These are phyloP conservation scores for Leucoma salicis DNA, from an alignment of 2,888 invertebrate species.

Conservation along the genomic window DNA sequence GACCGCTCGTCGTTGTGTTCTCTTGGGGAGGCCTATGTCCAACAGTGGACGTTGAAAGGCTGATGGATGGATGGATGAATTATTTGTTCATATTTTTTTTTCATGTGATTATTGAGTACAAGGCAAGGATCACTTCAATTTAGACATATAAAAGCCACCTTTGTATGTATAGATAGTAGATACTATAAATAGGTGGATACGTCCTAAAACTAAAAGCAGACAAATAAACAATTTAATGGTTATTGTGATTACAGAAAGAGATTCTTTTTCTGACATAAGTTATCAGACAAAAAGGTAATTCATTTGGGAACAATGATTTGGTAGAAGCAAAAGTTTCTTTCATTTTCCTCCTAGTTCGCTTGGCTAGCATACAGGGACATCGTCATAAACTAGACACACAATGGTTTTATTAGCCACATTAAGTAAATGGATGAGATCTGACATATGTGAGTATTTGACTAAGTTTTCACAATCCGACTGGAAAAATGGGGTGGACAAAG, in stretches of 20 bases:
- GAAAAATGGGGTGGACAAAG: constrained; percentile 3
- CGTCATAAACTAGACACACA: constrained; percentile 69
- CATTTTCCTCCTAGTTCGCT: constrained; percentile 45
- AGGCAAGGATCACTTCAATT: too few relatives aligned
- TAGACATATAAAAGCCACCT: too few relatives aligned
- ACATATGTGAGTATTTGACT: constrained; percentile 56
- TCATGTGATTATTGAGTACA: too few relatives aligned
- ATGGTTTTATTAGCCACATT: constrained; percentile 74
- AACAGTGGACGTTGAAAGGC: too few relatives aligned
- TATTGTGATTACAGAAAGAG: constrained; percentile 36
- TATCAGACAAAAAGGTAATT: constrained; percentile 53
- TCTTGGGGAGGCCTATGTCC: too few relatives aligned
- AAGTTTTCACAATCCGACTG: constrained; percentile 43
- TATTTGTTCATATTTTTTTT: too few relatives aligned
- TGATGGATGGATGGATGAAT: too few relatives aligned
- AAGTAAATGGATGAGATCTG: constrained; percentile 68
- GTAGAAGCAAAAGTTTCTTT: constrained; percentile 55
- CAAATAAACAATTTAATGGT: constrained; percentile 28
- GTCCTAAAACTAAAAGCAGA: not conserved
- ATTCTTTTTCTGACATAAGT: constrained; percentile 37
- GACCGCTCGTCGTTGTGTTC: too few relatives aligned
- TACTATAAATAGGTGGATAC: too few relatives aligned
- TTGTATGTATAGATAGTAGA: too few relatives aligned
- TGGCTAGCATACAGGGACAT: constrained; percentile 48
- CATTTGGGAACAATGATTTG: constrained; percentile 48